A percentile compares a stretch with the other conserved stretches of the same genome.
These are phyloP conservation scores for Scaptomyza tumidula DNA, from an alignment of 2,888 invertebrate species.

Conservation along the genomic window DNA sequence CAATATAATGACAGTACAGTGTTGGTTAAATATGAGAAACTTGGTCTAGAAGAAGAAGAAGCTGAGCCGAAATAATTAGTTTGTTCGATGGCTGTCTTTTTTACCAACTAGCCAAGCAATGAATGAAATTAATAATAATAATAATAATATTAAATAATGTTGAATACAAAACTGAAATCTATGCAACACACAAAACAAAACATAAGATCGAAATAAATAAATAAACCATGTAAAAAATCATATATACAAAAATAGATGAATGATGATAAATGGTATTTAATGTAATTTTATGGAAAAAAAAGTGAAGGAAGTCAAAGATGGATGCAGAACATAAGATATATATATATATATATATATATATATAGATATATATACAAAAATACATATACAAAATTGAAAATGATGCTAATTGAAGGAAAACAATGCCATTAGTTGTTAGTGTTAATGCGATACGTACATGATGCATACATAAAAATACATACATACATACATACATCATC, in stretches of 20 bases:
- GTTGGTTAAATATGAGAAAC: constrained; percentile 14
- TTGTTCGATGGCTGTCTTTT: constrained; percentile 27
- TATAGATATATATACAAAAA: constrained; percentile 13
- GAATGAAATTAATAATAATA: background rate
- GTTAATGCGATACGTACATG: constrained; percentile 63
- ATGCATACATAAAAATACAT: constrained; percentile 17
- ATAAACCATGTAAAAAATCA: constrained; percentile 38
- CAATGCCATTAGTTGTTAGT: constrained; percentile 80
- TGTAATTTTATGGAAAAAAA: constrained; percentile 36
- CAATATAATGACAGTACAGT: constrained; percentile 20
- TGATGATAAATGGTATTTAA: constrained; percentile 25
- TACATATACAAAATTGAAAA: constrained; percentile 11
- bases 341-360: constrained; percentile 37
- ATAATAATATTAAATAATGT: background rate
- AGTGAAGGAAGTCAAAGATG: background rate
- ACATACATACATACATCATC: background rate
- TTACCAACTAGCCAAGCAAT: constrained; percentile 29
- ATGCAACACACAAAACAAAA: constrained; percentile 33
- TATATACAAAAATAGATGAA: constrained; percentile 24
- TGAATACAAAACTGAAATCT: constrained; percentile 35
- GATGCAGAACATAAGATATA: constrained; percentile 17
- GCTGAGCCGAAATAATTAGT: constrained; percentile 34
- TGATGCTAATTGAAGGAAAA: constrained; percentile 53
- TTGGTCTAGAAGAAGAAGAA: constrained; percentile 12
- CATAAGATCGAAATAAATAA: constrained; percentile 21